phyloP scores from a whole-genome alignment of 2,888 invertebrate species.

The Polymixis flavicincta region DNA sequence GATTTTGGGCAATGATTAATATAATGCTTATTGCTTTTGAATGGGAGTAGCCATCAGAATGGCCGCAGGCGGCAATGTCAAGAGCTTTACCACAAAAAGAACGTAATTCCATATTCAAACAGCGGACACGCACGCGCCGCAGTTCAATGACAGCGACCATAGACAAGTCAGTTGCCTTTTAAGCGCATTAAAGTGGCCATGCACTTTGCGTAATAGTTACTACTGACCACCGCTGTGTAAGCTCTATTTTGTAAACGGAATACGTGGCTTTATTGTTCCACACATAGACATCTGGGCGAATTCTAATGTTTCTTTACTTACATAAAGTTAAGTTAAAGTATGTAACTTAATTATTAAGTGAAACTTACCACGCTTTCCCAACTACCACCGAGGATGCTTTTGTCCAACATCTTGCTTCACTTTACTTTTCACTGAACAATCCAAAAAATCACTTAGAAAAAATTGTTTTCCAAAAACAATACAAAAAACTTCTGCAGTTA shows the following conservation, averaged over 20 bases:
- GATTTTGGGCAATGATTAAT: constrained; percentile 74
- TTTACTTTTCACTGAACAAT: constrained; percentile 68
- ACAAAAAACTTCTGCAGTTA: constrained; percentile 66
- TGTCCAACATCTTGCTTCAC: constrained; percentile 85
- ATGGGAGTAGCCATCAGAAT: constrained; percentile 75
- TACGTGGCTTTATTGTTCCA: constrained; percentile 59
- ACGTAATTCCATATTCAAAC: constrained; percentile 84
- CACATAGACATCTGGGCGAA: constrained; percentile 39
- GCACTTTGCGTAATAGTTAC: constrained; percentile 85
- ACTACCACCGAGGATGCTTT: constrained; percentile 85
- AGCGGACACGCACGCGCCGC: constrained; percentile 77
- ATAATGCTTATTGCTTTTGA: constrained; percentile 68
- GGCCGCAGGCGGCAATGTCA: constrained; percentile 84
- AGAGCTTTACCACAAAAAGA: constrained; percentile 85
- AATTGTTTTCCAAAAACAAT: constrained; percentile 57
- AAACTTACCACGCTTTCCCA: constrained; percentile 89
- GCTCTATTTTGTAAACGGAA: constrained; percentile 75
- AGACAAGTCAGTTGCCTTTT: constrained; percentile 86
- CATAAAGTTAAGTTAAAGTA: constrained; percentile 26
- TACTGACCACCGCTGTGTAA: constrained; percentile 58
- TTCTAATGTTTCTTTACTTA: not conserved
- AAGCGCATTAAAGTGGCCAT: constrained; percentile 82
- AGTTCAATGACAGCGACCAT: constrained; percentile 86
- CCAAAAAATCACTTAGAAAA: constrained; percentile 70
- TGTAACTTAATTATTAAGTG: constrained; percentile 33